Evolutionary conservation across 2,797 vertebrate species (phyloP).

Genomic region (Antennarius maculatus): DNA sequence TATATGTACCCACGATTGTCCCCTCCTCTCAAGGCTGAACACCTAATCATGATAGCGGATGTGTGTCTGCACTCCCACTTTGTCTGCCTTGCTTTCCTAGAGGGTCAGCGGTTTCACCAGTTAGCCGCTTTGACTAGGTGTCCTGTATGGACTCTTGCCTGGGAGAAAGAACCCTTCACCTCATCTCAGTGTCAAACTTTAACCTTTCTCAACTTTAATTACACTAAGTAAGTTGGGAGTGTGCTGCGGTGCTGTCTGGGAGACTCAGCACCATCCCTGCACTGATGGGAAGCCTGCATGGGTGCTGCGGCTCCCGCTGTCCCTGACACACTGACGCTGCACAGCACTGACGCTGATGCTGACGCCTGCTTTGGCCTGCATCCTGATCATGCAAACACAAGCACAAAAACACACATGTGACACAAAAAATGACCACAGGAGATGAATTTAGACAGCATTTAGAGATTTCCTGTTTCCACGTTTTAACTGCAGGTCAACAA

Average conservation of each 20-base stretch:
- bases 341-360: constrained; percentile 74
- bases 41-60: constrained; percentile 74
- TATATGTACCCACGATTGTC: constrained; percentile 70
- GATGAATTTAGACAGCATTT: constrained; percentile 20
- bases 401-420: constrained; percentile 21
- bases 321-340: constrained; percentile 80
- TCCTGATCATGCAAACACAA: constrained; percentile 61
- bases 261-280: constrained; percentile 73
- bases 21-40: constrained; percentile 68
- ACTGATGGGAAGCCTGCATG: constrained; percentile 83
- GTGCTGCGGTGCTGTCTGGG: constrained; percentile 80
- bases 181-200: constrained; percentile 82
- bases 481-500: constrained; percentile 37
- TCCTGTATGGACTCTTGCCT: constrained; percentile 76
- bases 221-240: constrained; percentile 84
- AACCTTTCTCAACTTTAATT: constrained; percentile 91
- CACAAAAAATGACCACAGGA: constrained; percentile 18
- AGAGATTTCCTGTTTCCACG: constrained; percentile 10
- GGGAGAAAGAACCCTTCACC: constrained; percentile 77
- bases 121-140: constrained; percentile 82
- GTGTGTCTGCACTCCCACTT: constrained; percentile 65
- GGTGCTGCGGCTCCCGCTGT: constrained; percentile 79
- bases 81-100: constrained; percentile 77
- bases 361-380: constrained; percentile 65
- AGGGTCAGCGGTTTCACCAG: constrained; percentile 62